Conservation (phyloP, 1,140 invertebrate genomes). For the Caenorhabditis brenneri region DNA sequence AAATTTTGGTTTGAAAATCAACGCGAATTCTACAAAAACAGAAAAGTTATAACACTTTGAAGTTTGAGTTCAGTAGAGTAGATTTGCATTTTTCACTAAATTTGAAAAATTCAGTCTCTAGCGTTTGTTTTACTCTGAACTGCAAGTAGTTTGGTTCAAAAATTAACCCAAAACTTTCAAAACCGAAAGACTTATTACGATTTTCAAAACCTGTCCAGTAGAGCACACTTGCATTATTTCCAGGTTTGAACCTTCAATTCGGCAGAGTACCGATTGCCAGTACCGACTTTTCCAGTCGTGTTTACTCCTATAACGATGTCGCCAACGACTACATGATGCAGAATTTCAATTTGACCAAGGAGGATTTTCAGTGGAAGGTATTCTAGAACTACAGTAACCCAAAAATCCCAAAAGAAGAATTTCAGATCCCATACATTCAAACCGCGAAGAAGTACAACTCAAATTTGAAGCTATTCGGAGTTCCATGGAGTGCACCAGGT, state of each 20-base stretch:
- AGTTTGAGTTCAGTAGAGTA: too few species aligned
- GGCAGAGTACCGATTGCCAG: slow-evolving; percentile 43
- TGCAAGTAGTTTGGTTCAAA: too few species aligned
- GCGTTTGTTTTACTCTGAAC: too few species aligned
- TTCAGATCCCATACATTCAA: slow-evolving; percentile 46
- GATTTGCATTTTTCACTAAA: too few species aligned
- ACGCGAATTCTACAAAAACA: too few species aligned
- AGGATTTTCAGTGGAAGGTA: slow-evolving; percentile 41
- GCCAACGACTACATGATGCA: slow-evolving; percentile 6
- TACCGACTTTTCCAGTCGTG: slow-evolving; percentile 39
- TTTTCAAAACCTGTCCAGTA: too few species aligned
- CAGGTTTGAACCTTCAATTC: slow-evolving; percentile 38
- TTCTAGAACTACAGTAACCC: background rate
- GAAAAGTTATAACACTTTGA: too few species aligned
- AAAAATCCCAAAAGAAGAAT: background rate
- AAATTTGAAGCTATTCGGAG: background rate
- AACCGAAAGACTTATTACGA: too few species aligned
- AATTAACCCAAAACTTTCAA: too few species aligned
- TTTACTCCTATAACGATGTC: slow-evolving; percentile 49
- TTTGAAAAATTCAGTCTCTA: too few species aligned
- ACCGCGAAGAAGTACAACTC: background rate
- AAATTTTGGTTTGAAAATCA: too few species aligned
- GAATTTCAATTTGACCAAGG: slow-evolving; percentile 35
- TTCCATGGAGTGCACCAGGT: slow-evolving; percentile 22
- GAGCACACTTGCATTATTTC: too few species aligned